phyloP scores from a whole-genome alignment of 1,140 invertebrate genomes.

The Leptonema lineaticorne region DNA sequence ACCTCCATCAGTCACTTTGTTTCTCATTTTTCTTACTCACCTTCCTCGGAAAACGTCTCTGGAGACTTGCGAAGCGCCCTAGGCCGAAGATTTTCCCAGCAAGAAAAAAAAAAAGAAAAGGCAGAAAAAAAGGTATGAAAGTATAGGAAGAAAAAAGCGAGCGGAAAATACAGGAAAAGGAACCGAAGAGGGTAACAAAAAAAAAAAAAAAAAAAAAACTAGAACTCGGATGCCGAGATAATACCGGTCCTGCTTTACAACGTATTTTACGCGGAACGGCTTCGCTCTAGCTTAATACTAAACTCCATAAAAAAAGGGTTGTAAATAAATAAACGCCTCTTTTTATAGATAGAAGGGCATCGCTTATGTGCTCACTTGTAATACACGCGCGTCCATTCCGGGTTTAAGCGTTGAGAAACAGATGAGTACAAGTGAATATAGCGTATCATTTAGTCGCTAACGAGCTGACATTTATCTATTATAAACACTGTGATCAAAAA shows the following conservation, averaged over 20 bases:
- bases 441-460: no score
- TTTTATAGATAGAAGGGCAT: constrained; percentile 7
- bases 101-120: background rate
- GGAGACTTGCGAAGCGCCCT: background rate
- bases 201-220: background rate
- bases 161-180: no score
- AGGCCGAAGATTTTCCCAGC: background rate
- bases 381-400: background rate
- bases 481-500: no score
- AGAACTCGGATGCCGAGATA: background rate
- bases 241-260: constrained; percentile 13
- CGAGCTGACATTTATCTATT: no score
- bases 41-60: constrained; percentile 7
- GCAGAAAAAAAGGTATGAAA: no score
- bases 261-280: constrained; percentile 3
- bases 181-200: no score
- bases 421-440: no score
- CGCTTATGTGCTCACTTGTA: background rate
- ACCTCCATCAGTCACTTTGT: constrained; percentile 33
- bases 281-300: constrained; percentile 8
- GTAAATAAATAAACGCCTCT: constrained; percentile 18
- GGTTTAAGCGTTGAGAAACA: no score
- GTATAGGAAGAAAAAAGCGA: no score
- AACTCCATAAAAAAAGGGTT: constrained; percentile 18
- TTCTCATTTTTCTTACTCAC: constrained; percentile 30